Evolutionary conservation across 2,797 vertebrate genomes (phyloP).

Genomic region (Emys orbicularis): DNA sequence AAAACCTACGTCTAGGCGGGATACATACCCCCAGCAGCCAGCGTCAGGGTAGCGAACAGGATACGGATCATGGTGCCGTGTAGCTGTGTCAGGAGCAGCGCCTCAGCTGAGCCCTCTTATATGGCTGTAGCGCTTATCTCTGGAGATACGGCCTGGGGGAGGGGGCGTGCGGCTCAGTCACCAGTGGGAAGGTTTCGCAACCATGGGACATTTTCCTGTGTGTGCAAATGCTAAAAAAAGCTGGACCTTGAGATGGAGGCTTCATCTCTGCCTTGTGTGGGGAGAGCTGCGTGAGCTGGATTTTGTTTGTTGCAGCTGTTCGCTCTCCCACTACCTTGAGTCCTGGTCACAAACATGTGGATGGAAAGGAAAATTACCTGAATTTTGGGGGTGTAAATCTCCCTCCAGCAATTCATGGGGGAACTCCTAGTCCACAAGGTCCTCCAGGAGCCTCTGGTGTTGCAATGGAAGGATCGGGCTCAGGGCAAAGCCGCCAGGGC

Average conservation of each 20-base stretch:
- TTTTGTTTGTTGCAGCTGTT: constrained; percentile 21
- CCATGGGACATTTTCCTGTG: constrained; percentile 23
- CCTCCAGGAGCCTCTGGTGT: not conserved
- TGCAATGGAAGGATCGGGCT: not conserved
- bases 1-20: not conserved
- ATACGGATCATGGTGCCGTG: constrained; percentile 35
- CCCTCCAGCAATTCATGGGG: not conserved
- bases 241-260: not conserved
- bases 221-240: constrained; percentile 13
- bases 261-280: not conserved
- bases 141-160: not conserved
- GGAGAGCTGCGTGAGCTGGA: not conserved
- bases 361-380: not conserved
- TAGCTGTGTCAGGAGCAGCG: not conserved
- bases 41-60: not conserved
- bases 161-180: constrained; percentile 18
- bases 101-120: constrained; percentile 4
- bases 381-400: not conserved
- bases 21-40: constrained; percentile 70
- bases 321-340: constrained; percentile 33
- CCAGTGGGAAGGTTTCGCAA: constrained; percentile 11
- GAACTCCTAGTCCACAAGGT: not conserved
- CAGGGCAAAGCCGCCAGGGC: not conserved
- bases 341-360: not conserved
- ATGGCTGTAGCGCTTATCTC: not conserved